A percentile compares a stretch with the other conserved stretches of the same genome.
Conservation (phyloP, 2,113 vertebrate species). For the Melospiza georgiana region DNA sequence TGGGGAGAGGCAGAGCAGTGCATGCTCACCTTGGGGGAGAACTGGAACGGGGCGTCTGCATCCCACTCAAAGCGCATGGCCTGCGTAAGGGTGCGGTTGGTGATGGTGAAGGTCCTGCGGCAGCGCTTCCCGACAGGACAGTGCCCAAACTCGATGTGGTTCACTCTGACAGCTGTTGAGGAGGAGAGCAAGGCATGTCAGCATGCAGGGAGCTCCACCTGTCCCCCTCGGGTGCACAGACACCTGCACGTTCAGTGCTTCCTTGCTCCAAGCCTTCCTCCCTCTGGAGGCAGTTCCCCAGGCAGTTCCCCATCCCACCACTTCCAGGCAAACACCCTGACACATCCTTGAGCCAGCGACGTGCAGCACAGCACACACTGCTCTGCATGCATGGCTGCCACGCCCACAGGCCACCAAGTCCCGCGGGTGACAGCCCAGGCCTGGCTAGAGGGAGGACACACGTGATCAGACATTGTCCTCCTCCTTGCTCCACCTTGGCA, state of each 20-base stretch:
- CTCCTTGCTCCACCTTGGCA: background rate
- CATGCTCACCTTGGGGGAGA: conserved; percentile 80
- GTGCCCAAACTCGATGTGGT: conserved; percentile 84
- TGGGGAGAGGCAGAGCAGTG: background rate
- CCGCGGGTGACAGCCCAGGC: background rate
- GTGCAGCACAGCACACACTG: background rate
- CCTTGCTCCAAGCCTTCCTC: background rate
- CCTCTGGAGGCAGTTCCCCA: background rate
- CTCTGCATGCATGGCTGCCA: background rate
- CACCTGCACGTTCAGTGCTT: too few relatives aligned
- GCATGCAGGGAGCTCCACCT: background rate
- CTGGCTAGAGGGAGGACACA: background rate
- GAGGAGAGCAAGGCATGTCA: background rate
- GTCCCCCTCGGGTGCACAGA: background rate
- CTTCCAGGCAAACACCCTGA: background rate
- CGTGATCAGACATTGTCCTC: background rate
- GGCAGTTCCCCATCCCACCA: background rate
- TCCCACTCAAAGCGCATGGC: conserved; percentile 86
- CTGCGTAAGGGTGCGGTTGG: conserved; percentile 78
- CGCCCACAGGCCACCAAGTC: background rate
- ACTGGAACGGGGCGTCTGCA: conserved; percentile 47
- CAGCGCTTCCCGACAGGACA: conserved; percentile 77
- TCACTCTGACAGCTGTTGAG: conserved; percentile 60
- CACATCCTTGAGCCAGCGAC: background rate
- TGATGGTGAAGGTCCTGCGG: conserved; percentile 80